Base-by-base conservation (phyloP, 2,888 invertebrate species). In the Tetrapedia diversipes region DNA sequence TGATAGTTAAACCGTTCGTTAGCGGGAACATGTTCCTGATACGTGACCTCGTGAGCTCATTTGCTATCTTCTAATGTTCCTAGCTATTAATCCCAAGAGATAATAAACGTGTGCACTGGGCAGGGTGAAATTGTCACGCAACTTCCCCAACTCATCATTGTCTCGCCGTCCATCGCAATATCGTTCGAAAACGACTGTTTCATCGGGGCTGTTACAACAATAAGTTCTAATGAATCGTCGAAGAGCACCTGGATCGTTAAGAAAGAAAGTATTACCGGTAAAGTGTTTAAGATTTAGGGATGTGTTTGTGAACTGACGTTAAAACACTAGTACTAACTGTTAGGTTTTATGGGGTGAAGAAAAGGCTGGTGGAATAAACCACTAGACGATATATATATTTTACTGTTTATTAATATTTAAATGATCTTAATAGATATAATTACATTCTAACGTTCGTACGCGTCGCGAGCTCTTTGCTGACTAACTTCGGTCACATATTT, bases 141-240 rank as follows among this genome's bases (percentile, higher is more conserved):
- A 68, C 56, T 66, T 60, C 51, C 24, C 43, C 39, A 32, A 7
- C 53, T 32, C 53, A 39, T 67, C 67, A 67, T 24, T 22, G 63
- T 61, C 73, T 57, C 51, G 47, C 43, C 37, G 34, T 49, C 37
- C 16, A 37, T 11, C 27, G n/a, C 27, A 29, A 49, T 7, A 22
- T 56, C 73, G 45, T 53, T 47, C 41, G 29, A 7, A 16, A 39
- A 37, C 22, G 37, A 67, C 32, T 19, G 16, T 34, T 47, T 41
- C 49, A 24, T 43, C 22, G 37, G 43, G 27, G 49, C 49, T 57
- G n/a, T 57, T 61, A 29, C 56, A 43, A 49, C 53, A 22, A 61
- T 47, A 61, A 54, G 41, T 60, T 16, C 19, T 19, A 16, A 57
- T 8, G 49, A 8, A 54, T 39, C 8, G n/a, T 16, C 22, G 14